Base-by-base conservation (phyloP, 1,140 invertebrate genomes). In the Schlechtendalia chinensis region DNA sequence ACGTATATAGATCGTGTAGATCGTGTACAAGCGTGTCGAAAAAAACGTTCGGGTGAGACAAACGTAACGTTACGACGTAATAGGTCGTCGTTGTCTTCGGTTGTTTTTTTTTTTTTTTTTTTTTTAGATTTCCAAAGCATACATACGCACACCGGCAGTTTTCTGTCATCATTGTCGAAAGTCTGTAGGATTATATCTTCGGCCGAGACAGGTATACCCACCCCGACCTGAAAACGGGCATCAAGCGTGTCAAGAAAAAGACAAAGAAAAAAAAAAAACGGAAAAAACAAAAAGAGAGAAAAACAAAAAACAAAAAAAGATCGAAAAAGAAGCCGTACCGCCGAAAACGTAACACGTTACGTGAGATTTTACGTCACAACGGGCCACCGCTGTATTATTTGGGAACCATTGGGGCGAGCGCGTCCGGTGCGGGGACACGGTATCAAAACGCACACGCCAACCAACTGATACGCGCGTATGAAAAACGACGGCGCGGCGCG, bases 121-220 rank as follows among this genome's bases (percentile, higher is more conserved):
- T 71, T 53, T 29, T 72, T 79, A 79, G 75, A 79, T 79, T 79
- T 79, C 75, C 58, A 79, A 79, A 79, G 75, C 75, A 79, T 79
- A 79, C 75, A 79, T 79, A 79, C 75, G 75, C 75, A 79, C 75
- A 79, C 75, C 75, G 32, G 75, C 75, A 63, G 75, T 45, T 77
- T 77, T 77, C 75, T 79, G 58, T 79, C 75, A 61, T 79, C 75
- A 79, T 79, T 79, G 75, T 79, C 75, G 75, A 79, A 79, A 47
- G 75, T 79, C 75, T 79, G 75, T 59, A 79, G 75, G 58, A 63
- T 79, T 79, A 79, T 79, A 79, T 79, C 75, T 79, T 79, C 75
- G 75, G 75, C 75, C 75, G 75, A 79, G 75, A 79, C 75, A 79
- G 75, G 75, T 79, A 79, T 79, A 79, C 75, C 75, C 75, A 79